Evolutionary conservation across 2,113 vertebrate genomes (phyloP).

Genomic region (Stercorarius parasiticus): DNA sequence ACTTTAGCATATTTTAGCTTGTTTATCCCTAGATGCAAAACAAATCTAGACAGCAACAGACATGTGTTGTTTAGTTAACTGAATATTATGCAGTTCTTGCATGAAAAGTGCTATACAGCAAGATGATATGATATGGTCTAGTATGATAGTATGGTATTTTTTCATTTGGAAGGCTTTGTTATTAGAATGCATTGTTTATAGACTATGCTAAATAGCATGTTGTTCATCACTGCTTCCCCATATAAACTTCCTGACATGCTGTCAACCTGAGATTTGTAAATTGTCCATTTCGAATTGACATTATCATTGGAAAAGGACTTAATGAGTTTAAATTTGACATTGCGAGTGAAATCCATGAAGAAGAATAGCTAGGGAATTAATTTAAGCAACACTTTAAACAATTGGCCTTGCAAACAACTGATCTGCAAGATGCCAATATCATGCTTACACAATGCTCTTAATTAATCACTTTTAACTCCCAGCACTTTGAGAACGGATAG

Average conservation of each 20-base stretch:
- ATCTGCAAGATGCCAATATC: not conserved
- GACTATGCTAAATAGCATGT: not conserved
- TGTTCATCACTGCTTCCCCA: not conserved
- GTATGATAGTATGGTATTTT: no score
- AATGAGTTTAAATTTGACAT: not conserved
- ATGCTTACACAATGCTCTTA: not conserved
- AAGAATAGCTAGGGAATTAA: not conserved
- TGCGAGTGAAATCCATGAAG: not conserved
- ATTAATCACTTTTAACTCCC: not conserved
- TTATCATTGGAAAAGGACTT: not conserved
- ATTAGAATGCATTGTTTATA: not conserved
- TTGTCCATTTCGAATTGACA: not conserved
- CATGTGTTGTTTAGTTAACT: not conserved
- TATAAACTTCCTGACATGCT: not conserved
- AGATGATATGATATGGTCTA: no score
- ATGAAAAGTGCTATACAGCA: not conserved
- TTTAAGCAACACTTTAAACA: not conserved
- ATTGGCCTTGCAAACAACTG: not conserved
- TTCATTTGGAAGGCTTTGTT: not conserved
- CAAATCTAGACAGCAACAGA: not conserved
- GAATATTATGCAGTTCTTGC: not conserved
- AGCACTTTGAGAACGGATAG: not conserved
- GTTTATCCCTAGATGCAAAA: not conserved
- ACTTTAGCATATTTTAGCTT: not conserved
- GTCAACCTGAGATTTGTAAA: not conserved